Conservation (phyloP, 2,888 invertebrate genomes). For the Eupithecia insigniata region DNA sequence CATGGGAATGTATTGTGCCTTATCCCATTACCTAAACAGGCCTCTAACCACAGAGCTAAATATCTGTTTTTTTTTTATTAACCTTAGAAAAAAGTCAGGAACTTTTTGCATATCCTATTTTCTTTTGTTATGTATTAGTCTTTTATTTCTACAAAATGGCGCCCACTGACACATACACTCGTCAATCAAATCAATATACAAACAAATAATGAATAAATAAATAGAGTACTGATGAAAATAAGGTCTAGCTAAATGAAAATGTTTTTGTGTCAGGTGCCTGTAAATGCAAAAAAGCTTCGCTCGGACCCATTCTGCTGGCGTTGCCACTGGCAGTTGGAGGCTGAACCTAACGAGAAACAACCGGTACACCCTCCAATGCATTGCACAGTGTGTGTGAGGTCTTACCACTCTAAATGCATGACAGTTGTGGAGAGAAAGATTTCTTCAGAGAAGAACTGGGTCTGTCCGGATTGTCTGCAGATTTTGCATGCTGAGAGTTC, state of each 20-base stretch:
- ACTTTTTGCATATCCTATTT: slow-evolving; percentile 29
- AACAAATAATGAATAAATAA: background rate
- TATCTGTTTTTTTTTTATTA: background rate
- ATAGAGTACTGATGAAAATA: background rate
- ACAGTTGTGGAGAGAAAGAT: slow-evolving; percentile 76
- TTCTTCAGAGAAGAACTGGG: slow-evolving; percentile 84
- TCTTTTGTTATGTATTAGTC: slow-evolving; percentile 21
- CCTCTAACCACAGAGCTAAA: too few relatives aligned
- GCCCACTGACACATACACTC: slow-evolving; percentile 29
- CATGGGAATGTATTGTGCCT: too few relatives aligned
- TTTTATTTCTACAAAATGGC: slow-evolving; percentile 51
- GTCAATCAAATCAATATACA: slow-evolving; percentile 16
- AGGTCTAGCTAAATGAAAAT: slow-evolving; percentile 11
- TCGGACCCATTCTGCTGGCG: slow-evolving; percentile 95
- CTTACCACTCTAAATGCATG: slow-evolving; percentile 93
- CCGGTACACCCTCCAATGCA: slow-evolving; percentile 68
- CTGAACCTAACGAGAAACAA: slow-evolving; percentile 66
- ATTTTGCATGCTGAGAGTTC: slow-evolving; percentile 89
- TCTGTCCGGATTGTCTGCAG: slow-evolving; percentile 93
- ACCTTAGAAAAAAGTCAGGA: slow-evolving; percentile 16
- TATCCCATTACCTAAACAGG: too few relatives aligned
- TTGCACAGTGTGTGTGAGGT: slow-evolving; percentile 93
- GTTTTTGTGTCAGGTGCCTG: slow-evolving; percentile 48
- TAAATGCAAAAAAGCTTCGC: slow-evolving; percentile 60
- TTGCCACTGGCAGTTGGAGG: slow-evolving; percentile 90